Evolutionary conservation across 2,888 invertebrate genomes (phyloP).

Genomic region (Nasonovia ribisnigri): DNA sequence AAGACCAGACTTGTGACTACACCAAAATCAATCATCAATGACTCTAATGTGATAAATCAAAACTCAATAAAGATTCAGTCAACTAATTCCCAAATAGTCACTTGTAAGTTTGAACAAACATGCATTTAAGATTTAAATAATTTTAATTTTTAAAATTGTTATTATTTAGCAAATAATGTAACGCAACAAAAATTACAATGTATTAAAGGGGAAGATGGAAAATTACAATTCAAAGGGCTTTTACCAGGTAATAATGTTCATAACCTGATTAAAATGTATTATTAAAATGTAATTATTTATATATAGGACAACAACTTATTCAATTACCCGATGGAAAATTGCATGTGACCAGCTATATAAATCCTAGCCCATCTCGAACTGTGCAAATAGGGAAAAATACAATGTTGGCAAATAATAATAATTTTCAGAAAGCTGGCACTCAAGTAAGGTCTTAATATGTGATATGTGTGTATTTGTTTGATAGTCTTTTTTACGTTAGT

Average conservation of each 20-base stretch:
- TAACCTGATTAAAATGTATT: not conserved
- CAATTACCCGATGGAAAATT: conserved; percentile 94
- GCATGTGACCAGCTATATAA: conserved; percentile 75
- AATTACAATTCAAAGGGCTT: conserved; percentile 90
- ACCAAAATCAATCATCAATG: conserved; percentile 73
- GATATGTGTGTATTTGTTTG: not conserved
- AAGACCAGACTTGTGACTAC: conserved; percentile 75
- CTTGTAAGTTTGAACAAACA: not conserved
- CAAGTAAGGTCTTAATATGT: conserved; percentile 37
- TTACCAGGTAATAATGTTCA: conserved; percentile 77
- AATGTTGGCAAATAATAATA: conserved; percentile 51
- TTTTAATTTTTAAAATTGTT: not conserved
- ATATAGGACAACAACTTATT: conserved; percentile 83
- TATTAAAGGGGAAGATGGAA: conserved; percentile 89
- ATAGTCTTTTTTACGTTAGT: not conserved
- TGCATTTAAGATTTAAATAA: not conserved
- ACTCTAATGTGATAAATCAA: conserved; percentile 37
- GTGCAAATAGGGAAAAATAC: conserved; percentile 47
- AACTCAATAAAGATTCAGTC: conserved; percentile 53
- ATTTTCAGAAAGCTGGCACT: conserved; percentile 43
- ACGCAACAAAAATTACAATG: conserved; percentile 87
- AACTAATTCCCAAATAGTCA: conserved; percentile 51
- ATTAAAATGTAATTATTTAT: not conserved
- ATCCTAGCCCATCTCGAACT: conserved; percentile 38
- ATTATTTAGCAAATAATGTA: conserved; percentile 49